A percentile compares a stretch with the other conserved stretches of the same genome.
Evolutionary conservation across 2,888 invertebrate genomes (phyloP).

Genomic region (Macaria liturata): DNA sequence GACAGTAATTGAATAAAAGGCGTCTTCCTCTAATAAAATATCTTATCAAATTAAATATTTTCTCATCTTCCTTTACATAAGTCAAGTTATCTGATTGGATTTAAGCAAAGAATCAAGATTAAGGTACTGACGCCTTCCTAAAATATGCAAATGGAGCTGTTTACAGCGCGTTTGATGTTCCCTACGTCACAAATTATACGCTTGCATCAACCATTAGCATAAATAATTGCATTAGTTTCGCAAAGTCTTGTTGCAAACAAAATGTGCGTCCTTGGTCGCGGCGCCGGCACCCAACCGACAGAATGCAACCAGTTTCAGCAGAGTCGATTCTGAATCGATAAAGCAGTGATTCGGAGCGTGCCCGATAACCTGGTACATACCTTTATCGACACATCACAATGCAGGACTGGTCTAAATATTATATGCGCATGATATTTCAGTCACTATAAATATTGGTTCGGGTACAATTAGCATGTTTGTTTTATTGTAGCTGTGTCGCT

Average conservation of each 20-base stretch:
- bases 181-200: constrained; percentile 33
- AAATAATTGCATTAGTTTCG: constrained; percentile 46
- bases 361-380: constrained; percentile 40
- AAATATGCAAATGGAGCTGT: constrained; percentile 24
- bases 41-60: constrained; percentile 15
- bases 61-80: constrained; percentile 11
- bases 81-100: constrained; percentile 20
- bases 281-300: constrained; percentile 24
- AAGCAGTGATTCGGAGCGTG: constrained; percentile 40
- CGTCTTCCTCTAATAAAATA: constrained; percentile 24
- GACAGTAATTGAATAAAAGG: constrained; percentile 19
- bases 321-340: constrained; percentile 46
- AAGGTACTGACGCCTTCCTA: constrained; percentile 15
- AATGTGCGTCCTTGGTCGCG: constrained; percentile 39
- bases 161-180: constrained; percentile 26
- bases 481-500: too few species aligned
- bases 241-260: constrained; percentile 42
- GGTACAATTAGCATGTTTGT: too few species aligned
- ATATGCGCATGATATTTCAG: too few species aligned
- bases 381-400: too few species aligned
- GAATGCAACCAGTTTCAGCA: constrained; percentile 49
- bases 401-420: too few species aligned
- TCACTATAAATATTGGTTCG: too few species aligned
- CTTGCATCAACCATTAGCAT: constrained; percentile 40
- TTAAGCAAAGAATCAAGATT: constrained; percentile 18